Evolutionary conservation across 2,797 vertebrate genomes (phyloP), one percentile per base, ranked within the genome.

Genomic region (Hyperoplus immaculatus): DNA sequence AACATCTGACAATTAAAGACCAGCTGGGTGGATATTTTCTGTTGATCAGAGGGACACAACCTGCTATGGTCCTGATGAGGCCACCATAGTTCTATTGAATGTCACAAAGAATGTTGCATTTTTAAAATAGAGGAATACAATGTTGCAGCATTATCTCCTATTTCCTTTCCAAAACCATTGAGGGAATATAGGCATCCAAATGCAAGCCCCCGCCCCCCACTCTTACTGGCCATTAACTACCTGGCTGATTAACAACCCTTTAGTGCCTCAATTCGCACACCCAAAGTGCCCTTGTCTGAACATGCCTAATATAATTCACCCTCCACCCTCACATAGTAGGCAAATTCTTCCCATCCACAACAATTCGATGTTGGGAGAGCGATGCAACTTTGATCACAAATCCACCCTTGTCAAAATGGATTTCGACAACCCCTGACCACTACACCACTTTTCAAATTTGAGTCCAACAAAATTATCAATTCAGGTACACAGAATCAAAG

Each of bases 81-180:
- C 69, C 75, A 56, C 76, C 29, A 57, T 47, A 73, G 49, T 63
- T 87, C 29, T 50, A 70, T 38, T 77, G 29, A 75, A 72, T 53
- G 36, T 81, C 84, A 80, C 67, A 84, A 78, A 83, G 72, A 77
- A 43, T 16, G 50, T 60, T 76, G 74, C 63, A 58, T 80, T 73
- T 29, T 78, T 72, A 82, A 87, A 89, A 88, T 8, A 73, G 76
- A 84, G 54, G 39, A 76, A 87, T 86, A 62, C 83, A 80, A 87
- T 88, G 72, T 87, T 85, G 90, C 89, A 89, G 86, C 85, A 84
- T 84, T 85, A 88, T 85, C 81, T 78, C 64, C 13, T 77, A 57
- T 78, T 55, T 70, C 21, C 74, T 90, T 83, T 3, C 78, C 42
- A 77, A 78, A 73, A 16, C 75, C 63, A 78, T 77, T 41, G 62